Conservation (phyloP, 1,140 invertebrate species). For the Lithobius niger region DNA sequence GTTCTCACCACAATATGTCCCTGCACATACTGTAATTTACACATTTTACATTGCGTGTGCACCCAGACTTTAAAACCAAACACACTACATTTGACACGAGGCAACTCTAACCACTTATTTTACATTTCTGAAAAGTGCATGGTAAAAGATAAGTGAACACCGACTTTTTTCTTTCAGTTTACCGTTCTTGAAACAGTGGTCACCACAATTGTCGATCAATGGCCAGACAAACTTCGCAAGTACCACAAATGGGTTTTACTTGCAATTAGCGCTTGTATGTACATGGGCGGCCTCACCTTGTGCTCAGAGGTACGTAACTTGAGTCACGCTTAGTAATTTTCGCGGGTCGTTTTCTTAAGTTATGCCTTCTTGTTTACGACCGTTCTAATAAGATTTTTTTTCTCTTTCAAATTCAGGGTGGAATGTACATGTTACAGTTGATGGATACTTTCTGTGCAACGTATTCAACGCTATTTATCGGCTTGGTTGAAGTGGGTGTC, state of each 20-base stretch:
- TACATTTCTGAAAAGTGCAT: not conserved
- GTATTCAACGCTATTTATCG: conserved; percentile 34
- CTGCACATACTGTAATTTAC: no score
- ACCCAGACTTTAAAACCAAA: no score
- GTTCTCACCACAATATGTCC: no score
- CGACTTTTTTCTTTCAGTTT: conserved; percentile 24
- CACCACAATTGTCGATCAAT: conserved; percentile 25
- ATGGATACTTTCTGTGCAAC: conserved; percentile 39
- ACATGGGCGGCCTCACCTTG: conserved; percentile 33
- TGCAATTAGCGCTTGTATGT: conserved; percentile 29
- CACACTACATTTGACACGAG: no score
- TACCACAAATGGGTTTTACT: conserved; percentile 22
- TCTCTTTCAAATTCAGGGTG: no score
- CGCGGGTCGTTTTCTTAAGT: no score
- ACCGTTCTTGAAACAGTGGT: conserved; percentile 27
- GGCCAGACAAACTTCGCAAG: conserved; percentile 19
- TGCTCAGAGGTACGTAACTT: conserved; percentile 37
- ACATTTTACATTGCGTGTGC: no score
- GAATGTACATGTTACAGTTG: conserved; percentile 39
- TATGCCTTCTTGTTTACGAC: no score
- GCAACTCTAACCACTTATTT: no score
- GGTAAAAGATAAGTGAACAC: not conserved
- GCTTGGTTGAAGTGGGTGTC: conserved; percentile 33
- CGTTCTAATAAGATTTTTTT: no score
- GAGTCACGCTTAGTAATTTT: no score